Percentiles rank a stretch among this genome's conserved stretches.
Conservation (phyloP, 2,888 invertebrate species). For the Agapostemon virescens region DNA sequence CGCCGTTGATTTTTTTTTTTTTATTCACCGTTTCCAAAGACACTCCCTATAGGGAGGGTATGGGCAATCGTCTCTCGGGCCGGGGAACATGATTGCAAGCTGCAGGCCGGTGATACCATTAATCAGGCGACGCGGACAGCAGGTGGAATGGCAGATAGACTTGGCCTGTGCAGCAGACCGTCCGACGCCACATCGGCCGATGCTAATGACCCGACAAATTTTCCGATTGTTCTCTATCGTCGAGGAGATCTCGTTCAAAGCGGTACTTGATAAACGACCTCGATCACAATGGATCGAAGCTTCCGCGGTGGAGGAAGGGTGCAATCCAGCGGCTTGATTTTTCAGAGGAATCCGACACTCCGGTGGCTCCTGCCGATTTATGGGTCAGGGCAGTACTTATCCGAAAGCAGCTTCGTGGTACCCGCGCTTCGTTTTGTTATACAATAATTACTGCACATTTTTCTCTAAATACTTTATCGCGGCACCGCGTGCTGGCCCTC, state of each 20-base stretch:
- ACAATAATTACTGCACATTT: constrained; percentile 6
- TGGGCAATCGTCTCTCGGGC: constrained; percentile 19
- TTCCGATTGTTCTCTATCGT: constrained; percentile 59
- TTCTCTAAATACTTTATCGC: constrained; percentile 7
- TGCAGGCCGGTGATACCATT: constrained; percentile 45
- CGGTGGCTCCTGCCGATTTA: not conserved
- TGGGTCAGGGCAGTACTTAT: constrained; percentile 20
- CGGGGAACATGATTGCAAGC: constrained; percentile 2
- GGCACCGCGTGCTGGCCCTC: not conserved
- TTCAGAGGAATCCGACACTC: not conserved
- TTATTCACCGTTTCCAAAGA: not conserved
- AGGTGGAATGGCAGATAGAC: constrained; percentile 49
- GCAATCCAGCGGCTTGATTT: constrained; percentile 28
- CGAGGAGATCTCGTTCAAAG: constrained; percentile 24
- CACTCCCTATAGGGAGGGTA: not conserved
- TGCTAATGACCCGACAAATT: constrained; percentile 68
- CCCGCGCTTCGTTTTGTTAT: constrained; percentile 8
- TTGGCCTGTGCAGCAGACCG: constrained; percentile 43
- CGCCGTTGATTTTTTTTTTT: constrained; percentile 14
- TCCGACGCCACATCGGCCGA: constrained; percentile 34
- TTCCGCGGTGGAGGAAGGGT: constrained; percentile 11
- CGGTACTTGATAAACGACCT: constrained; percentile 58
- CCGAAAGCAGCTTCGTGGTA: constrained; percentile 2
- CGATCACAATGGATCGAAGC: constrained; percentile 51
- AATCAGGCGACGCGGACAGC: constrained; percentile 55